Conservation (phyloP, 2,797 vertebrate species). For the Malurus leucopterus region DNA sequence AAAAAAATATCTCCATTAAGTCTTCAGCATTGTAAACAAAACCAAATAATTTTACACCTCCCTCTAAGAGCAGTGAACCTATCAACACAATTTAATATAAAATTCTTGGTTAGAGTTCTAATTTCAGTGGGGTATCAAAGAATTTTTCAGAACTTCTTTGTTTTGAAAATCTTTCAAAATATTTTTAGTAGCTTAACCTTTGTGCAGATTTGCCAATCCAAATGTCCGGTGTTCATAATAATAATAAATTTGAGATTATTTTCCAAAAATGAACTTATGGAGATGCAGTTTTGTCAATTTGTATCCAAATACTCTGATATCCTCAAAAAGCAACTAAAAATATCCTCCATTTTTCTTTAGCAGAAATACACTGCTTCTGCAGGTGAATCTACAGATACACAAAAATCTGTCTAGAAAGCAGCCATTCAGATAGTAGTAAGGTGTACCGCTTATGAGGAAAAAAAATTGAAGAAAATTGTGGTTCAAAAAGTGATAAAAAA, state of each 20-base stretch:
- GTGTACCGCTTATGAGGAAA: background rate
- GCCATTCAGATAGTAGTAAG: background rate
- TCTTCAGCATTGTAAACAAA: background rate
- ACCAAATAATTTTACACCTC: background rate
- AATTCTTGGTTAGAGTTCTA: background rate
- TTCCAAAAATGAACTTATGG: background rate
- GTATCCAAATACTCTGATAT: background rate
- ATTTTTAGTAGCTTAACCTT: background rate
- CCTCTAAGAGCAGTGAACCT: background rate
- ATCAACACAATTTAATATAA: rapidly evolving
- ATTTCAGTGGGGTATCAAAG: rapidly evolving
- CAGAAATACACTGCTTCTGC: background rate
- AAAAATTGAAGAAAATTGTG: background rate
- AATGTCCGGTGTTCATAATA: background rate
- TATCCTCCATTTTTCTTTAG: background rate
- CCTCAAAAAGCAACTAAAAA: background rate
- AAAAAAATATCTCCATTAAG: background rate
- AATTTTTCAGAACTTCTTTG: background rate
- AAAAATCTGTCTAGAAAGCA: background rate
- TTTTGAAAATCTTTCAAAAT: background rate
- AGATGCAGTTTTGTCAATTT: background rate
- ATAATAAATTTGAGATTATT: background rate
- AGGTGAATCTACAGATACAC: background rate
- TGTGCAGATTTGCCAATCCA: background rate
- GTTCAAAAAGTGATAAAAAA: background rate